Conservation (phyloP, 2,797 vertebrate genomes). For the Typhlichthys subterraneus region DNA sequence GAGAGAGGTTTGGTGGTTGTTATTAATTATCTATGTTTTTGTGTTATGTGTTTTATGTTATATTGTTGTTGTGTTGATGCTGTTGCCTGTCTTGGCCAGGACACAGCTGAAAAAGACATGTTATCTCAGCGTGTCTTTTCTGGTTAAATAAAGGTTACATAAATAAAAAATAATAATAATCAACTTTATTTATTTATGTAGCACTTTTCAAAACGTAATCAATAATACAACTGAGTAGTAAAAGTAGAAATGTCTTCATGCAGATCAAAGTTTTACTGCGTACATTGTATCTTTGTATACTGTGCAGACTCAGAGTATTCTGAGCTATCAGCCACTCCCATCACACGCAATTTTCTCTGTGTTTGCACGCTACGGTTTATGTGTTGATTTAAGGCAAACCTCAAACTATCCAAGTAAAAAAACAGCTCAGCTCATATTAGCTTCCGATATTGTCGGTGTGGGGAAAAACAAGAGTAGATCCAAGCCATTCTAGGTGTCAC, state of each 20-base stretch:
- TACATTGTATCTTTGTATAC: too few species aligned
- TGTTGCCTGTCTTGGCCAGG: too few species aligned
- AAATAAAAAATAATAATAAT: background rate
- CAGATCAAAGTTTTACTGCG: too few species aligned
- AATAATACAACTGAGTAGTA: background rate
- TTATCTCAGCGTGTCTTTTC: too few species aligned
- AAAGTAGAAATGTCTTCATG: too few species aligned
- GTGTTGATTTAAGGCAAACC: constrained; percentile 35
- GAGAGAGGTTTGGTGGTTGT: too few species aligned
- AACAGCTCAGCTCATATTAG: constrained; percentile 13
- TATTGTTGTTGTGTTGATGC: too few species aligned
- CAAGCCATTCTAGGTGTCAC: constrained; percentile 51
- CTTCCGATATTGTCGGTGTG: constrained; percentile 33
- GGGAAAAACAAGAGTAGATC: constrained; percentile 42
- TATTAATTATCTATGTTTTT: too few species aligned
- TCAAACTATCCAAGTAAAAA: constrained; percentile 39
- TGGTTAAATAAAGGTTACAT: too few species aligned
- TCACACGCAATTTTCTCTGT: constrained; percentile 18
- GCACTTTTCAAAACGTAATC: background rate
- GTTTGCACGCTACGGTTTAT: background rate
- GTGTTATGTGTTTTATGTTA: too few species aligned
- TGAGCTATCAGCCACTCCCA: background rate
- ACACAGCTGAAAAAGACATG: too few species aligned
- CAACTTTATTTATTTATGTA: background rate
- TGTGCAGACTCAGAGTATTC: background rate